These are phyloP conservation scores for Enhydra lutris DNA, from an alignment of 2,113 vertebrate species.

Conservation along the genomic window DNA sequence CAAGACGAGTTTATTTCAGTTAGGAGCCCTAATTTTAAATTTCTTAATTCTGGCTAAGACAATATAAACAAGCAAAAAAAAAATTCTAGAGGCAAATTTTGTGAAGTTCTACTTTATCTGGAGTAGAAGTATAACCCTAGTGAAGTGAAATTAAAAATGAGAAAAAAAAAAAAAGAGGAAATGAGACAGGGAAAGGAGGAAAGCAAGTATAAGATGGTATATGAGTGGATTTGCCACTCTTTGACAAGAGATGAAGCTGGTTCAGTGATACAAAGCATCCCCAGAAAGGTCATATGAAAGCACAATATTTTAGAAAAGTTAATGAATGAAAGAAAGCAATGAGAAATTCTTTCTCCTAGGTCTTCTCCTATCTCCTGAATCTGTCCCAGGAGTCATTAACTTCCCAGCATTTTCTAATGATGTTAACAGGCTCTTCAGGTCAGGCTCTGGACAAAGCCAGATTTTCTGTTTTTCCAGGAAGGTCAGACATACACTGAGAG, in stretches of 20 bases:
- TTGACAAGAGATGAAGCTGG: background rate
- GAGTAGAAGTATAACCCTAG: background rate
- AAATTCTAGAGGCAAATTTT: too few species aligned
- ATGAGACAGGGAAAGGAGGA: background rate
- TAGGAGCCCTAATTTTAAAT: background rate
- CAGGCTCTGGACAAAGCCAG: background rate
- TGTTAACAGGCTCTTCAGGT: background rate
- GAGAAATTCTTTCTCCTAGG: background rate
- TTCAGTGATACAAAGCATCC: background rate
- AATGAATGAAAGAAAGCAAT: background rate
- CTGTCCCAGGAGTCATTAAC: background rate
- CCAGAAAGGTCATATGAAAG: background rate
- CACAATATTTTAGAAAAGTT: background rate
- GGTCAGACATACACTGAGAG: rapidly evolving
- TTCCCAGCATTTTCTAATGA: background rate
- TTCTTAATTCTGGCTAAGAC: background rate
- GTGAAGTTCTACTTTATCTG: background rate
- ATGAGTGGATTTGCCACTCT: background rate
- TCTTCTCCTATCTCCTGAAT: background rate
- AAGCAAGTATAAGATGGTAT: background rate
- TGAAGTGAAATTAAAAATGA: background rate
- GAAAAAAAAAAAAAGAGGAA: background rate
- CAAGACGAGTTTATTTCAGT: background rate
- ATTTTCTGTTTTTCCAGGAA: background rate
- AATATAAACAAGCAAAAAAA: background rate